Percentiles rank a stretch among this genome's conserved stretches.
phyloP scores from a whole-genome alignment of 1,140 invertebrate genomes.

The Drosophila mayri region DNA sequence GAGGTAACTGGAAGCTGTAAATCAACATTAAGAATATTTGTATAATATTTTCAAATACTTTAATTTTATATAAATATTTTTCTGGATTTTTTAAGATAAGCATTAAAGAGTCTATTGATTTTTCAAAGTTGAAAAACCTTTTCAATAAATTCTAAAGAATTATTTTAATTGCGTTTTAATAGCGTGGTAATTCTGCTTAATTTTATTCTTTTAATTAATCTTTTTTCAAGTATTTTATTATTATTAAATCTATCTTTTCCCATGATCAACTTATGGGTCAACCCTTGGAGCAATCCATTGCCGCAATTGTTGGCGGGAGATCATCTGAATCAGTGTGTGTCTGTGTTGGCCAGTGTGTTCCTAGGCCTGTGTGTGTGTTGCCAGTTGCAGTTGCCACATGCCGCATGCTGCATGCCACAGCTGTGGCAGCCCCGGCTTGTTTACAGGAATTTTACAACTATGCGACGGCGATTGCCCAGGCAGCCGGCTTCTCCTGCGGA shows the following conservation, averaged over 20 bases:
- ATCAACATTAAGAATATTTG: neutral
- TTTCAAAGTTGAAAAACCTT: neutral
- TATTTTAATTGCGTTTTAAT: neutral
- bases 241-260: neutral
- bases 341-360: conserved; percentile 21
- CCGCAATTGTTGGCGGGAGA: conserved; percentile 62
- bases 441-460: conserved; percentile 76
- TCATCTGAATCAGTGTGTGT: conserved; percentile 41
- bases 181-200: accelerated
- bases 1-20: neutral
- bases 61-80: too few relatives aligned
- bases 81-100: neutral
- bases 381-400: conserved; percentile 54
- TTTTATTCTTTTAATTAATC: neutral
- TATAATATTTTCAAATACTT: neutral
- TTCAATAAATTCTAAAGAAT: too few relatives aligned
- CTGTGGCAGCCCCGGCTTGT: conserved; percentile 65
- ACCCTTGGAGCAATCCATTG: conserved; percentile 53
- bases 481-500: conserved; percentile 35
- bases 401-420: conserved; percentile 66
- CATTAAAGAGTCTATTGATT: neutral
- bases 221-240: accelerated
- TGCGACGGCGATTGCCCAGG: conserved; percentile 43
- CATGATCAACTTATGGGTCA: conserved; percentile 32
- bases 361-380: conserved; percentile 25